A percentile compares a stretch with the other conserved stretches of the same genome.
Evolutionary conservation across 1,140 invertebrate genomes (phyloP).

Genomic region (Oryzaephilus surinamensis): DNA sequence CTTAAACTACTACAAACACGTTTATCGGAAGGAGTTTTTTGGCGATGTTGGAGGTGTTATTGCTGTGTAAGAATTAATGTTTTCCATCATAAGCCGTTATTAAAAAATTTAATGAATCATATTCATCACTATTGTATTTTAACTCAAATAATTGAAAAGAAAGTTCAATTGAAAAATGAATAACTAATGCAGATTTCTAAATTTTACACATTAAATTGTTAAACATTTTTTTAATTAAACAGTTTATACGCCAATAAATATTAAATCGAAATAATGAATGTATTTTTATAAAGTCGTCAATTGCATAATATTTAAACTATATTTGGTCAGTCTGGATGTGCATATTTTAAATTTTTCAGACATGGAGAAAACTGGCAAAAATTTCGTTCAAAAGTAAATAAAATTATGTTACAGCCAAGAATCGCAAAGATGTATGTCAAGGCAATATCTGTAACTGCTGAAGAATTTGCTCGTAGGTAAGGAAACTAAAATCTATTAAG

Average conservation of each 20-base stretch:
- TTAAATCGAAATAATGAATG: too few relatives aligned
- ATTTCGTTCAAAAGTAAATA: constrained; percentile 70
- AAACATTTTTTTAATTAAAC: not conserved
- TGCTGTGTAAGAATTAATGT: constrained; percentile 55
- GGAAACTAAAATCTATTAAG: too few relatives aligned
- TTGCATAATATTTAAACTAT: too few relatives aligned
- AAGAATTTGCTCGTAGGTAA: constrained; percentile 59
- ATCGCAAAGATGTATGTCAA: constrained; percentile 64
- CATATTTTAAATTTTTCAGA: constrained; percentile 36
- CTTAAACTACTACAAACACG: constrained; percentile 69
- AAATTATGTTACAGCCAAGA: constrained; percentile 65
- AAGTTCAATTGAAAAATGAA: too few relatives aligned
- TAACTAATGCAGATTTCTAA: too few relatives aligned
- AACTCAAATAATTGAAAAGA: too few relatives aligned
- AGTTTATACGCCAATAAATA: too few relatives aligned
- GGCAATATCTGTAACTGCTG: constrained; percentile 62
- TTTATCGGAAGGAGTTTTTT: constrained; percentile 69
- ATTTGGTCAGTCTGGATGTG: too few relatives aligned
- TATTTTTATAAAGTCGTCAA: too few relatives aligned
- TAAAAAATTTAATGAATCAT: not conserved
- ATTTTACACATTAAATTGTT: not conserved
- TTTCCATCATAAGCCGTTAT: not conserved
- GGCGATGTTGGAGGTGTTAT: constrained; percentile 70
- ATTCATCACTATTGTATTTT: too few relatives aligned
- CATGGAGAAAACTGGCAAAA: constrained; percentile 70